phyloP scores from a whole-genome alignment of 2,113 vertebrate species.

The Sinocyclocheilus maitianheensis region DNA sequence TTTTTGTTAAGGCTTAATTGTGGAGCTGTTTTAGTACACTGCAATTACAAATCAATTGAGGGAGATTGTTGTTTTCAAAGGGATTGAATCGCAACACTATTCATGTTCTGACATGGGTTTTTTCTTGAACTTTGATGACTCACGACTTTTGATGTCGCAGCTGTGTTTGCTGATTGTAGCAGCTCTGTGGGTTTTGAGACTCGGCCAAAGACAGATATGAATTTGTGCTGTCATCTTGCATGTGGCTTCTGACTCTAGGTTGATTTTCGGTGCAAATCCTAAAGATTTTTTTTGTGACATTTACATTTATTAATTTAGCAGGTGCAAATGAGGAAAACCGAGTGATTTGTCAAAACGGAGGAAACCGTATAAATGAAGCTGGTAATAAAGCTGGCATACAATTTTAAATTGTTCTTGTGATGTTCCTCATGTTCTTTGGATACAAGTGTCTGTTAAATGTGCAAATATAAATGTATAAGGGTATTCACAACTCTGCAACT shows the following conservation, averaged over 20 bases:
- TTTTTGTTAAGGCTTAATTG: neutral
- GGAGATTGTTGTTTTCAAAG: conserved; percentile 14
- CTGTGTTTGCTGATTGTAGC: conserved; percentile 11
- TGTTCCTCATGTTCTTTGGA: neutral
- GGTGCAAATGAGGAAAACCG: neutral
- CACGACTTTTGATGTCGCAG: conserved; percentile 9
- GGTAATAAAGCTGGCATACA: neutral
- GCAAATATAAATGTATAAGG: neutral
- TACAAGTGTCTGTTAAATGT: neutral
- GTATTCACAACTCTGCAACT: neutral
- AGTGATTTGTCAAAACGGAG: neutral
- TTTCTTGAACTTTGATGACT: conserved; percentile 2
- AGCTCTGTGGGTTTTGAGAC: neutral
- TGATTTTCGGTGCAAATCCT: neutral
- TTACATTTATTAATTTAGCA: neutral
- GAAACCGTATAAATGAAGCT: neutral
- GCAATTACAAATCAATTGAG: conserved; percentile 15
- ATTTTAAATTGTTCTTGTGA: neutral
- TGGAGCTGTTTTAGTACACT: conserved; percentile 1
- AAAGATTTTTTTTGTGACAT: neutral
- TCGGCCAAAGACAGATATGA: neutral
- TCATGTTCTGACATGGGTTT: neutral
- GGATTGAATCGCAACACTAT: neutral
- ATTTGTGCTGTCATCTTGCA: neutral
- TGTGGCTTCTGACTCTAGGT: neutral